Evolutionary conservation across 2,113 vertebrate genomes (phyloP).

Genomic region (Narcine bancroftii): DNA sequence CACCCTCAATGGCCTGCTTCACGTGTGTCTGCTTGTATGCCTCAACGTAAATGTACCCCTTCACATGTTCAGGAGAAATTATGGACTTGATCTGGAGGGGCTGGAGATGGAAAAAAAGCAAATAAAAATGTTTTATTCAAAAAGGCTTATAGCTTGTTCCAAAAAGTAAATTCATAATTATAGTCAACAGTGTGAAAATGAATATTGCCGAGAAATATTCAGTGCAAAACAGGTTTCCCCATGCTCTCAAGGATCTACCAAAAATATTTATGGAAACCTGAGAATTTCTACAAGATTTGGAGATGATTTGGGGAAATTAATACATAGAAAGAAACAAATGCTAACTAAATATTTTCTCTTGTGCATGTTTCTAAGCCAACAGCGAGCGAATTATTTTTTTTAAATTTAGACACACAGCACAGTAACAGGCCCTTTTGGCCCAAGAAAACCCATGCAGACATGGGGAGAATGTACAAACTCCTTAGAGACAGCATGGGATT

Average conservation of each 20-base stretch:
- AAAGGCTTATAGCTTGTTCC: background rate
- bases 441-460: too few relatives aligned
- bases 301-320: background rate
- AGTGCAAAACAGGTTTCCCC: background rate
- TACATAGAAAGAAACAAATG: background rate
- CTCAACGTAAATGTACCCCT: constrained; percentile 92
- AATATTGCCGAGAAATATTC: background rate
- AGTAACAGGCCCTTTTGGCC: too few relatives aligned
- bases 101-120: constrained; percentile 48
- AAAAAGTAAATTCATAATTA: background rate
- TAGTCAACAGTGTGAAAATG: background rate
- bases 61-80: constrained; percentile 84
- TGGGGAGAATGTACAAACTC: too few relatives aligned
- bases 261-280: background rate
- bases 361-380: too few relatives aligned
- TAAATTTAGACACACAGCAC: too few relatives aligned
- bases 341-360: background rate
- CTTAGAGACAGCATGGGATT: too few relatives aligned
- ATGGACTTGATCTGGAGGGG: constrained; percentile 90
- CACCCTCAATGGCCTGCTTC: constrained; percentile 86
- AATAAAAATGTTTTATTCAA: background rate
- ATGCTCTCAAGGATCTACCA: background rate
- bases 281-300: background rate
- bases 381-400: too few relatives aligned
- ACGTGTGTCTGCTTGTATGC: constrained; percentile 95